Conservation (phyloP, 2,113 vertebrate species). For the Equus przewalskii region DNA sequence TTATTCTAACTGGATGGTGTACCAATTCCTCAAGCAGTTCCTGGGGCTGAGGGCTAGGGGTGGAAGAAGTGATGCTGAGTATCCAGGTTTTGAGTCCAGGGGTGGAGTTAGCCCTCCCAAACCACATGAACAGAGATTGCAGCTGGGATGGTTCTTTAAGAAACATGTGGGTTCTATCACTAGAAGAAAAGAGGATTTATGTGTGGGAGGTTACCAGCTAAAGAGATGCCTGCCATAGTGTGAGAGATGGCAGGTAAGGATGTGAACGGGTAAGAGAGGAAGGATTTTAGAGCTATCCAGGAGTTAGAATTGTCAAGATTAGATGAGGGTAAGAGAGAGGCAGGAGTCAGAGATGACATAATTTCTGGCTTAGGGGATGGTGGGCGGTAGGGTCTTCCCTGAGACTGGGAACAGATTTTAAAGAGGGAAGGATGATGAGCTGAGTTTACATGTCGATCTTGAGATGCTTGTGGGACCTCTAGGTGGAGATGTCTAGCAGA, state of each 20-base stretch:
- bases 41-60: not conserved
- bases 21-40: not conserved
- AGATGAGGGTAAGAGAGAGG: not conserved
- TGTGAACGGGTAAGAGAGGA: not conserved
- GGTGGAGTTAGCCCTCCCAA: not conserved
- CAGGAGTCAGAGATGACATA: not conserved
- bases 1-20: not conserved
- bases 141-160: not conserved
- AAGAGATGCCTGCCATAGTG: not conserved
- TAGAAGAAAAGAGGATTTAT: not conserved
- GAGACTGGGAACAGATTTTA: not conserved
- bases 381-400: not conserved
- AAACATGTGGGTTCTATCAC: not conserved
- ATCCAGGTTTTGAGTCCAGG: not conserved
- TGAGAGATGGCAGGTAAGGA: not conserved
- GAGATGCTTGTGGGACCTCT: not conserved
- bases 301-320: not conserved
- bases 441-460: not conserved
- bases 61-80: not conserved
- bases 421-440: not conserved
- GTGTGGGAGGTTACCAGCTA: not conserved
- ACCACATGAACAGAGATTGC: not conserved
- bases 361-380: not conserved
- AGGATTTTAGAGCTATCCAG: not conserved
- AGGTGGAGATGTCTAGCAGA: not conserved